These are phyloP conservation scores for Acleris cristana DNA, from an alignment of 2,888 invertebrate species.

Conservation along the genomic window DNA sequence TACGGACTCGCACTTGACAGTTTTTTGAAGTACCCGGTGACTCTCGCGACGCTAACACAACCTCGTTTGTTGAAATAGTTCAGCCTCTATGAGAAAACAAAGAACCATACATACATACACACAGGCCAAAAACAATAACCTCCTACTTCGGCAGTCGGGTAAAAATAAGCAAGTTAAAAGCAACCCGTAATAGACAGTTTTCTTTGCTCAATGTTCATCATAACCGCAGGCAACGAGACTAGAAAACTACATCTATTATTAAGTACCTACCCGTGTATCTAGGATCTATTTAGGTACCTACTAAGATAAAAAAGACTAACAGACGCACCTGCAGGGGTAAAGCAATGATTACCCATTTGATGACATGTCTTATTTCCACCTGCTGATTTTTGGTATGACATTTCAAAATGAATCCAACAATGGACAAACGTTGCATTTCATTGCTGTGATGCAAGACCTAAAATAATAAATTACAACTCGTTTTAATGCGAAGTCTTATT, in stretches of 20 bases:
- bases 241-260: constrained; percentile 9
- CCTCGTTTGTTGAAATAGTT: too few relatives aligned
- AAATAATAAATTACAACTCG: too few relatives aligned
- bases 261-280: not conserved
- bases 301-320: not conserved
- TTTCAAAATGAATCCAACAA: not conserved
- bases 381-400: not conserved
- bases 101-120: too few relatives aligned
- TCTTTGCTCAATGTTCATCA: not conserved
- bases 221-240: not conserved
- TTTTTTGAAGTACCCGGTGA: too few relatives aligned
- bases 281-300: not conserved
- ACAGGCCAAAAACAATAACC: too few relatives aligned
- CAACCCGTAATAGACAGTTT: constrained; percentile 4
- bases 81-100: too few relatives aligned
- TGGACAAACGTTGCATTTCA: too few relatives aligned
- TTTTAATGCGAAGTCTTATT: not conserved
- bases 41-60: too few relatives aligned
- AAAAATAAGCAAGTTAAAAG: constrained; percentile 12
- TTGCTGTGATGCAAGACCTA: too few relatives aligned
- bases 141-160: too few relatives aligned
- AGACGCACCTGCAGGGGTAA: constrained; percentile 1
- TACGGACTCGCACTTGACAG: too few relatives aligned
- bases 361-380: not conserved
- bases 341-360: too few relatives aligned